Conservation (phyloP, 2,888 invertebrate genomes). For the Craniophora ligustri region DNA sequence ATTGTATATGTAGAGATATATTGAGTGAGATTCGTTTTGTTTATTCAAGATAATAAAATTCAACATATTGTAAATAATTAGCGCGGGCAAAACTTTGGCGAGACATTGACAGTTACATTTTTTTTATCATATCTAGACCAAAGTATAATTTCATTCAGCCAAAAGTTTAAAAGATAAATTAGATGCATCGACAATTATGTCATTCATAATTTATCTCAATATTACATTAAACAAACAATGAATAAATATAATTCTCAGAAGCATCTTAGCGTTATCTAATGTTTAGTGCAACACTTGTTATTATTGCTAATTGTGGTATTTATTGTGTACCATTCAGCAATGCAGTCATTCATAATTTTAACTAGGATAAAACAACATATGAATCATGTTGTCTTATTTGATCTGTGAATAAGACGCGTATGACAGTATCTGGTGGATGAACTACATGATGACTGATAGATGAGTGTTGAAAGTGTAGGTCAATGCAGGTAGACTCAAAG, state of each 20-base stretch:
- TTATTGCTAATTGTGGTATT: slow-evolving; percentile 30
- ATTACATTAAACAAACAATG: slow-evolving; percentile 33
- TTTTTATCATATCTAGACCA: slow-evolving; percentile 9
- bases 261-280: slow-evolving; percentile 40
- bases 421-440: not conserved
- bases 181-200: slow-evolving; percentile 21
- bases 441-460: too few relatives aligned
- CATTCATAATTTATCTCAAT: slow-evolving; percentile 29
- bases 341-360: slow-evolving; percentile 39
- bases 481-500: too few relatives aligned
- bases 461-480: too few relatives aligned
- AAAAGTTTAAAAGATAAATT: slow-evolving; percentile 6
- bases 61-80: too few relatives aligned
- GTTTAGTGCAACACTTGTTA: slow-evolving; percentile 30
- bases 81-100: slow-evolving; percentile 15
- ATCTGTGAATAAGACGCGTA: not conserved
- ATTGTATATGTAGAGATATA: too few relatives aligned
- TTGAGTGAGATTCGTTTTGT: too few relatives aligned
- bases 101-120: slow-evolving; percentile 2
- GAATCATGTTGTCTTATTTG: not conserved
- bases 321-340: slow-evolving; percentile 5
- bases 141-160: slow-evolving; percentile 1
- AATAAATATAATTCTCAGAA: slow-evolving; percentile 43
- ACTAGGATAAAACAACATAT: not conserved
- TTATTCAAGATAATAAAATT: too few relatives aligned